Base-by-base conservation (phyloP, 2,113 vertebrate genomes). In the Mustela lutreola region DNA sequence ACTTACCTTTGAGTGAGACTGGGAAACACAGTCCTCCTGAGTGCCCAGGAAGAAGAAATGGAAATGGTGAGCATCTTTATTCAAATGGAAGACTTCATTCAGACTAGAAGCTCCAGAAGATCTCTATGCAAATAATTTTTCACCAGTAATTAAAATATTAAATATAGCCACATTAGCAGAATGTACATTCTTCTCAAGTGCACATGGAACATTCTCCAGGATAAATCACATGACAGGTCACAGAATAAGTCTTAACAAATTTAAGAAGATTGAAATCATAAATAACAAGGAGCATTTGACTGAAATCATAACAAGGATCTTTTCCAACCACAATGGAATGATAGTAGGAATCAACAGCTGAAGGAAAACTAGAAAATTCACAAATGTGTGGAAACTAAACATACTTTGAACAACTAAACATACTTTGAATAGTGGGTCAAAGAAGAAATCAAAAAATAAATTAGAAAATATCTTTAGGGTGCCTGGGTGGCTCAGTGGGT, bases 91-190 rank as follows among this genome's bases (percentile, higher is more conserved):
- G 67, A 62, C 14, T 31, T 93, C 75, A 53, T 87, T 93, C 65
- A 91, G 67, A 88, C 31, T 39, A 36, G 71, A 53, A 7, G 8
- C 22, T 88, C 21, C 24, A 80, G 62, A 33, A 70, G 50, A 16
- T 93, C 56, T 76, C 58, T 50, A 16, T 1, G 26, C 7, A 87
- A 85, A 67, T 83, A 14, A 78, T 81, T 95, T 94, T 92, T 58
- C 89, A 82, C 28, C 14, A 73, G 48, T 60, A 88, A 90, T 88
- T 95, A 96, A 48, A 97, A 84, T 95, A 96, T 89, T 92, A 92
- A 94, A 73, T 95, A 56, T 89, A 91, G 56, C n/a, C 28, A 63
- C 48, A 80, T 93, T 88, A 65, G 56, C 58, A 85, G 58, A 93
- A 86, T 5, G 5, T 26, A 39, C 42, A 67, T 93, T 87, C 48